Percentiles rank a stretch among this genome's conserved stretches.
Conservation (phyloP, 2,888 invertebrate species). For the Sericinus montela region DNA sequence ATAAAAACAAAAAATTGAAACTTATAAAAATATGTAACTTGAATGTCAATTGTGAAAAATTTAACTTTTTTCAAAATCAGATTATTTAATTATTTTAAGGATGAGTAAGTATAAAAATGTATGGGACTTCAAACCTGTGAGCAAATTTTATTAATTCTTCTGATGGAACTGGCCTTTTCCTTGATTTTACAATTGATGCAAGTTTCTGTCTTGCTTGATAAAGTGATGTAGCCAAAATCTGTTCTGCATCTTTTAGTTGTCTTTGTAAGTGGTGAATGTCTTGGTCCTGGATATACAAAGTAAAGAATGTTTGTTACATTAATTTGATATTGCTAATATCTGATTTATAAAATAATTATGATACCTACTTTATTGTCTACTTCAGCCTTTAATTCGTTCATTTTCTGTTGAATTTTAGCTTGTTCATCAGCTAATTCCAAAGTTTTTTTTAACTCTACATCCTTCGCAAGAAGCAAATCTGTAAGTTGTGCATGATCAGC, state of each 20-base stretch:
- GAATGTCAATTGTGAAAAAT: no score
- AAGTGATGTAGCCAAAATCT: slow-evolving; percentile 94
- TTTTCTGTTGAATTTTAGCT: slow-evolving; percentile 94
- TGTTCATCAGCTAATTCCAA: slow-evolving; percentile 93
- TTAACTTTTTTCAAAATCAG: no score
- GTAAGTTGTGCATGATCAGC: slow-evolving; percentile 91
- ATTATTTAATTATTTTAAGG: no score
- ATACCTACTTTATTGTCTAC: slow-evolving; percentile 85
- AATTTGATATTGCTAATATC: no score
- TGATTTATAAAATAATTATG: no score
- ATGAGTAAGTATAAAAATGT: no score
- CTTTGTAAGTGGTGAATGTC: slow-evolving; percentile 95
- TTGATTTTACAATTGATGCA: slow-evolving; percentile 92
- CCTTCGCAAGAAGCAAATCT: slow-evolving; percentile 92
- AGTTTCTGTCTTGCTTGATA: slow-evolving; percentile 97
- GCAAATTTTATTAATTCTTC: slow-evolving; percentile 98
- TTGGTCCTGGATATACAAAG: slow-evolving; percentile 78
- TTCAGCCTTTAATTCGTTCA: slow-evolving; percentile 92
- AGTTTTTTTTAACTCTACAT: slow-evolving; percentile 91
- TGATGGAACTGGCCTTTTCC: slow-evolving; percentile 92
- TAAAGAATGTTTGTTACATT: background rate
- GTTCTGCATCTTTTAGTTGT: slow-evolving; percentile 96
- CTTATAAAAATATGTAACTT: no score
- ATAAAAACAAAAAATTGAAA: no score
- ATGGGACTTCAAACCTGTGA: slow-evolving; percentile 69